These are phyloP conservation scores for Danio choprae DNA, from an alignment of 2,797 vertebrate genomes.

Conservation along the genomic window DNA sequence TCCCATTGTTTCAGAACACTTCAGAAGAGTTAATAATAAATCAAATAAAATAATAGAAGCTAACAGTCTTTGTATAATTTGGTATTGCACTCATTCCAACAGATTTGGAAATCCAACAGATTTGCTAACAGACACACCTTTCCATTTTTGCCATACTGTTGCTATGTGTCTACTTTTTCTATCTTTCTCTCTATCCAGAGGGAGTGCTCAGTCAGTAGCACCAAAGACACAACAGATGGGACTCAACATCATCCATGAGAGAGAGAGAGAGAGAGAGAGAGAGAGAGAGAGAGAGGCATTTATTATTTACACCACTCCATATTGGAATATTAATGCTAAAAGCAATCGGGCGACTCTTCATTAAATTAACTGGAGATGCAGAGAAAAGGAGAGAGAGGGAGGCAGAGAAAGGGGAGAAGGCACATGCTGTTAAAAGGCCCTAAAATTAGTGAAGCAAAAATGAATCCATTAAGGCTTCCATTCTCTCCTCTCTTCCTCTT, in stretches of 20 bases:
- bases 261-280: conserved; percentile 59
- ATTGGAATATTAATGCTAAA: conserved; percentile 94
- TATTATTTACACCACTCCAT: conserved; percentile 85
- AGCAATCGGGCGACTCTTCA: conserved; percentile 85
- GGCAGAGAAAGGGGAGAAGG: conserved; percentile 57
- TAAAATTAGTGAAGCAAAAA: conserved; percentile 87
- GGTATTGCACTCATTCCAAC: neutral
- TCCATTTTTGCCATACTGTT: conserved; percentile 48
- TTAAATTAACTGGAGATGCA: conserved; percentile 84
- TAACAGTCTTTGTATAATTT: neutral
- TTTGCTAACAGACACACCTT: conserved; percentile 33
- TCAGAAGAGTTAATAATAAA: too few relatives aligned
- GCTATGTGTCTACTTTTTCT: conserved; percentile 62
- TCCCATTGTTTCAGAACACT: too few relatives aligned
- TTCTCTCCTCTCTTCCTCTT: conserved; percentile 66
- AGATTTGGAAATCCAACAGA: conserved; percentile 16
- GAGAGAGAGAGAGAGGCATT: conserved; percentile 68
- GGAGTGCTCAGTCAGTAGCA: conserved; percentile 72
- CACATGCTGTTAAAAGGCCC: conserved; percentile 80
- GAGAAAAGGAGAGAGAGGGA: conserved; percentile 48
- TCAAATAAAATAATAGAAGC: too few relatives aligned
- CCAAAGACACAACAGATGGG: conserved; percentile 79
- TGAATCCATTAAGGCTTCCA: conserved; percentile 81
- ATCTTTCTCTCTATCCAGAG: conserved; percentile 51
- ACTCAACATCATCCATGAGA: conserved; percentile 77